Percentiles rank a stretch among this genome's conserved stretches.
phyloP scores from a whole-genome alignment of 1,140 invertebrate genomes.

The Tetragonula clypearis region DNA sequence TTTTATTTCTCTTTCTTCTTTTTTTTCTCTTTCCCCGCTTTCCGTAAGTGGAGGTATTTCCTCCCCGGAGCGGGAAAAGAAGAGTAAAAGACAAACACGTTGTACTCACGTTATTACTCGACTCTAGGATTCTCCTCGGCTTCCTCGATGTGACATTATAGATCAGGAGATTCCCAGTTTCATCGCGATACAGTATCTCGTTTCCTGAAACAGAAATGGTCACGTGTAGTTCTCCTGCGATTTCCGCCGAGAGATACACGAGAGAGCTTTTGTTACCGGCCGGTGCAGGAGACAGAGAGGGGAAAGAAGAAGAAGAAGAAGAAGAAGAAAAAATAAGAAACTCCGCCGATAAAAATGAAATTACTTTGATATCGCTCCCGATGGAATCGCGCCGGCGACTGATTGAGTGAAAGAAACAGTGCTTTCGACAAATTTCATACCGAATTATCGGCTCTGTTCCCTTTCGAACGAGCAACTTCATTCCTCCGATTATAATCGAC shows the following conservation, averaged over 20 bases:
- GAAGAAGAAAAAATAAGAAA: background rate
- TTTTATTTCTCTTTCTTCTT: too few relatives aligned
- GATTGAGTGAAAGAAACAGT: background rate
- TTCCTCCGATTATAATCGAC: background rate
- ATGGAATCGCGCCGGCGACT: background rate
- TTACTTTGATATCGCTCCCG: background rate
- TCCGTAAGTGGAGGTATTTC: background rate
- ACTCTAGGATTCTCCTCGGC: constrained; percentile 67
- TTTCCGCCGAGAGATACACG: background rate
- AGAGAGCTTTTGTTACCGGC: background rate
- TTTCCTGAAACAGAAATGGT: constrained; percentile 73
- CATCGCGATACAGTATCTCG: constrained; percentile 77
- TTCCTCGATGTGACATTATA: constrained; percentile 68
- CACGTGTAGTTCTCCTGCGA: constrained; percentile 7
- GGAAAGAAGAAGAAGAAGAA: background rate
- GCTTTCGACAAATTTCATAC: background rate
- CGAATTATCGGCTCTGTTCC: background rate
- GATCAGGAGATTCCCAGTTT: constrained; percentile 74
- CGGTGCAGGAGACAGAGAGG: background rate
- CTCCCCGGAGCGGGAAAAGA: background rate
- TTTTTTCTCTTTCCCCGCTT: background rate
- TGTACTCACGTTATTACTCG: constrained; percentile 73
- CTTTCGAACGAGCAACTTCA: background rate
- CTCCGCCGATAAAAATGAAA: constrained; percentile 10
- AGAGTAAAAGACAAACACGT: background rate